Conservation (phyloP, 2,888 invertebrate species). For the Tholera decimalis region DNA sequence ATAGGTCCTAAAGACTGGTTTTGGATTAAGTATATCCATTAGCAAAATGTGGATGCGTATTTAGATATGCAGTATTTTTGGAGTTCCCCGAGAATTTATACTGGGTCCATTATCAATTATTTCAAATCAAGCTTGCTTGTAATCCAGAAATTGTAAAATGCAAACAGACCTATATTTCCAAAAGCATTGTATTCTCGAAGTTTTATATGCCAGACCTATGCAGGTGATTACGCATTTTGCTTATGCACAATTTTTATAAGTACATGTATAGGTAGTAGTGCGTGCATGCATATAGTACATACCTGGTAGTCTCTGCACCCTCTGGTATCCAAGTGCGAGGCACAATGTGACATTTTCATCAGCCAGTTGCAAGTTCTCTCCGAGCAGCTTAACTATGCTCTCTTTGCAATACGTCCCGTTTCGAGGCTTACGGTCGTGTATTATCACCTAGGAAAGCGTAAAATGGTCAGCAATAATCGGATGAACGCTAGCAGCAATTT, state of each 20-base stretch:
- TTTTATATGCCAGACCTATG: too few relatives aligned
- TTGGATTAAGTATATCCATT: not conserved
- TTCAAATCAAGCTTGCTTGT: conserved; percentile 1
- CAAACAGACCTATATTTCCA: not conserved
- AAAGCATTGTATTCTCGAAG: not conserved
- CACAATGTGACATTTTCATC: conserved; percentile 89
- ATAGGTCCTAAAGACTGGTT: not conserved
- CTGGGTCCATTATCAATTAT: conserved; percentile 19
- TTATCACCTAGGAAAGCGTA: conserved; percentile 80
- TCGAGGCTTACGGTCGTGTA: conserved; percentile 88
- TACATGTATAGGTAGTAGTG: not conserved
- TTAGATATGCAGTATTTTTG: not conserved
- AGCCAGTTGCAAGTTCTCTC: conserved; percentile 87
- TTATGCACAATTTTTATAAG: not conserved
- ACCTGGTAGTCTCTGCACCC: conserved; percentile 89
- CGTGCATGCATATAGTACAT: too few relatives aligned
- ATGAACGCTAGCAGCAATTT: conserved; percentile 39
- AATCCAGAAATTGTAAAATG: not conserved
- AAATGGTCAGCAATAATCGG: conserved; percentile 56
- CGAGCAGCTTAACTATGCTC: conserved; percentile 87
- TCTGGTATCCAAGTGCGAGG: conserved; percentile 87
- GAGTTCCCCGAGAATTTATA: conserved; percentile 15
- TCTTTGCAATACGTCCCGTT: conserved; percentile 89
- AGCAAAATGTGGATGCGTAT: not conserved
- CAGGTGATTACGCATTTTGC: not conserved